Evolutionary conservation across 2,797 vertebrate species (phyloP).

Genomic region (Trachops cirrhosus): DNA sequence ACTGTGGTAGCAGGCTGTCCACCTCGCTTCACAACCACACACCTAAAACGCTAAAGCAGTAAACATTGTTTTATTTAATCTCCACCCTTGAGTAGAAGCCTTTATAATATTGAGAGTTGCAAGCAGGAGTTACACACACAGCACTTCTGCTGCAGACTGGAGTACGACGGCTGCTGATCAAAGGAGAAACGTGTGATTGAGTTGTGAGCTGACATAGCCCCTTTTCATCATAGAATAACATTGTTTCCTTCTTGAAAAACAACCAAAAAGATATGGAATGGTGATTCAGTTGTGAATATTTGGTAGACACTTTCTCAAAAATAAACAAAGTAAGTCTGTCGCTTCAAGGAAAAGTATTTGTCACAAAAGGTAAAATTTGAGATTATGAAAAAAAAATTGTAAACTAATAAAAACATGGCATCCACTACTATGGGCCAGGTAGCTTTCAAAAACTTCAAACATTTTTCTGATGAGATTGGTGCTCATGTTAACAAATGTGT

Average conservation of each 20-base stretch:
- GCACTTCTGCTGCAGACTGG: neutral
- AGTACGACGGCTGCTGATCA: neutral
- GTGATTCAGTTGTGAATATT: neutral
- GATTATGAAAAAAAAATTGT: neutral
- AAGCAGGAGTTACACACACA: neutral
- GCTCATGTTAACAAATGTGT: neutral
- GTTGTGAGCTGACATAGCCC: neutral
- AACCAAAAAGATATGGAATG: neutral
- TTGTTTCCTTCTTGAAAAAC: neutral
- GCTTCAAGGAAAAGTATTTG: neutral
- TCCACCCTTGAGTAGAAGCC: neutral
- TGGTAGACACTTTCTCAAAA: neutral
- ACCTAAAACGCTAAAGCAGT: neutral
- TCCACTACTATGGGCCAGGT: neutral
- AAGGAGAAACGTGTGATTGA: neutral
- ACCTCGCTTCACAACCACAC: neutral
- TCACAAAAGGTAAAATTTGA: neutral
- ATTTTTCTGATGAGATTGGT: neutral
- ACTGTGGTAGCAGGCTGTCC: neutral
- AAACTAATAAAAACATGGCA: neutral
- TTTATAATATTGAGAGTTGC: neutral
- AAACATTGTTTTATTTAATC: neutral
- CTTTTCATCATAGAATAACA: neutral
- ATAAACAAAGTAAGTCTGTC: neutral
- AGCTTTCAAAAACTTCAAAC: neutral